Evolutionary conservation across 35 echinoderm and acorn worm species (phyloP), one percentile per base, ranked within the genome.

Genomic region (Apostichopus parvimensis): DNA sequence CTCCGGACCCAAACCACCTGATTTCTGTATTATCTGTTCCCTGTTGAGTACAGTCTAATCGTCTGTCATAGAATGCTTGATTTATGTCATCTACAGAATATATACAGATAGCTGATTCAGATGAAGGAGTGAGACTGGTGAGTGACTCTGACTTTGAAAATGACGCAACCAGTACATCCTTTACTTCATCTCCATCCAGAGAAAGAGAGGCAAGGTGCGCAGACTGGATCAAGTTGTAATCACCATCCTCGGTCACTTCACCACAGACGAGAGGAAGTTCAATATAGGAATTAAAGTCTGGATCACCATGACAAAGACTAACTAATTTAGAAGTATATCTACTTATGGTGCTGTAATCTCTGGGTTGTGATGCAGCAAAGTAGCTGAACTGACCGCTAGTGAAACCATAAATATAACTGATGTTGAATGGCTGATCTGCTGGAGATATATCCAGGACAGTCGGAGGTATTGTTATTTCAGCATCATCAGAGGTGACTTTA

Each of bases 281-380:
- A 45, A 90, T 76, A 24, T 90, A 90, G 88, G 88, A 90, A 52
- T 56, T 1, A 57, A 77, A 75, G 45, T 45, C 4, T 76, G 88
- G 68, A 62, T 90, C 88, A 34, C 53, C n/a, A 12, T 90, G 66
- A 78, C 88, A 90, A 57, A 90, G 64, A 56, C 70, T 72, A 57
- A 90, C 88, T 18, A 90, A 54, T 90, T 90, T 90, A 45, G 88
- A 77, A 24, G 34, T 75, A 26, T 90, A 90, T 57, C 34, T 78
- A 45, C 88, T 90, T 15, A 76, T 45, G 9, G 26, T 28, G 26
- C 28, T 34, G 1, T 34, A 34, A 34, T 34, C 28, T 34, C 11
- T 70, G 34, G 62, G 87, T 25, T 89, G 87, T 6, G 15, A 73
- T 70, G 60, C 87, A n/a, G 21, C 28, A 34, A 34, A 34, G 28